Evolutionary conservation across 1,140 invertebrate genomes (phyloP).

Genomic region (Drosophila kohkoa): DNA sequence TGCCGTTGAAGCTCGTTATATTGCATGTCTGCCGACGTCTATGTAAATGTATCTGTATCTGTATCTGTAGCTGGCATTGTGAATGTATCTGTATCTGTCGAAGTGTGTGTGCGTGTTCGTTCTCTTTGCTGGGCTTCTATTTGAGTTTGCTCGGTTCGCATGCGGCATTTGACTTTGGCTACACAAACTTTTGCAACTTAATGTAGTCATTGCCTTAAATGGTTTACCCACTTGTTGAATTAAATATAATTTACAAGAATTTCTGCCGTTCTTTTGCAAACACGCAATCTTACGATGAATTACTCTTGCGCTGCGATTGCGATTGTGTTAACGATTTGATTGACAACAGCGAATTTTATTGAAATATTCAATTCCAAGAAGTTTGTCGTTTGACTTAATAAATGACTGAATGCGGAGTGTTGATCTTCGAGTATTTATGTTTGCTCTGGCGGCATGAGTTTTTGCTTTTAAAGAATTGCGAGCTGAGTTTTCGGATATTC

Average conservation of each 20-base stretch:
- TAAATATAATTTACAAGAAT: constrained; percentile 64
- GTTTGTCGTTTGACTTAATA: not conserved
- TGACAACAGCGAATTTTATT: constrained; percentile 14
- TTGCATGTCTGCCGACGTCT: constrained; percentile 53
- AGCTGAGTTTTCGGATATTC: too few species aligned
- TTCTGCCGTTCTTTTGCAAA: constrained; percentile 5
- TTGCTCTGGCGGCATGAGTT: not conserved
- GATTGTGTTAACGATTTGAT: constrained; percentile 18
- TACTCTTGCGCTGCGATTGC: not conserved
- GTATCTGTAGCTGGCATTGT: not conserved
- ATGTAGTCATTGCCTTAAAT: constrained; percentile 58
- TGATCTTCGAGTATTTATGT: too few species aligned
- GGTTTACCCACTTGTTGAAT: constrained; percentile 68
- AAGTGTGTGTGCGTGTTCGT: constrained; percentile 10
- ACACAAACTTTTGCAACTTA: constrained; percentile 47
- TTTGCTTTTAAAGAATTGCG: not conserved
- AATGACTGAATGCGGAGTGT: not conserved
- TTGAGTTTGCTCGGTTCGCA: constrained; percentile 46
- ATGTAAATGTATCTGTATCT: constrained; percentile 13
- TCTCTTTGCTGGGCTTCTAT: constrained; percentile 11
- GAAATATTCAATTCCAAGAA: constrained; percentile 2
- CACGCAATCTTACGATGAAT: constrained; percentile 27
- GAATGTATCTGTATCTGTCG: constrained; percentile 10
- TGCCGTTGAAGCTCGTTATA: constrained; percentile 68
- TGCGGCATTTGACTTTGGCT: constrained; percentile 30